Conservation (phyloP, 2,797 vertebrate genomes). For the Sciaenops ocellatus region DNA sequence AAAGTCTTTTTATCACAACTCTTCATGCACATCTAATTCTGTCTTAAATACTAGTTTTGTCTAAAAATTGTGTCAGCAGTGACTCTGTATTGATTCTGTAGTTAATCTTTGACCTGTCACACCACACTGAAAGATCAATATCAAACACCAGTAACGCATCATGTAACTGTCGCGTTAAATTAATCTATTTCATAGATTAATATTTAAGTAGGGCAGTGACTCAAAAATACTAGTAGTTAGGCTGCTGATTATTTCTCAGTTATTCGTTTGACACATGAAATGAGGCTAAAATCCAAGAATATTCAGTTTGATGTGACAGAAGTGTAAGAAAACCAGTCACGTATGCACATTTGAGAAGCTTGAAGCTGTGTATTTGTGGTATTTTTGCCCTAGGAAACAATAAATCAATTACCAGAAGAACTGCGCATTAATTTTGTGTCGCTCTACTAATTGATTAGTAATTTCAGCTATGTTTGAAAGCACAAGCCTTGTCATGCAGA, state of each 20-base stretch:
- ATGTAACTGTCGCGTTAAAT: background rate
- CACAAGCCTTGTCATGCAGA: background rate
- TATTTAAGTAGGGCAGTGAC: background rate
- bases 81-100: constrained; percentile 37
- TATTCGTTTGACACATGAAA: background rate
- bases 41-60: background rate
- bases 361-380: background rate
- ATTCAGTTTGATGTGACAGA: background rate
- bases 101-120: constrained; percentile 68
- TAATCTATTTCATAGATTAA: too few species aligned
- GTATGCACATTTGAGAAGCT: background rate
- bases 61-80: background rate
- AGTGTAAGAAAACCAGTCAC: background rate
- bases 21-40: background rate
- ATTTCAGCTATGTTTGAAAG: background rate
- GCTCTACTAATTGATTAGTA: background rate
- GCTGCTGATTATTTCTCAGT: background rate
- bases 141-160: constrained; percentile 1
- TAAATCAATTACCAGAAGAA: background rate
- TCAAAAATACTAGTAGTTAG: too few species aligned
- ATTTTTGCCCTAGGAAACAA: background rate
- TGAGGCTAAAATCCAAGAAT: background rate
- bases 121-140: constrained; percentile 43
- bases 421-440: background rate
- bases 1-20: background rate